Evolutionary conservation across 2,113 vertebrate species (phyloP), one percentile per base, ranked within the genome.

Genomic region (Boulengeromyrus knoepffleri): DNA sequence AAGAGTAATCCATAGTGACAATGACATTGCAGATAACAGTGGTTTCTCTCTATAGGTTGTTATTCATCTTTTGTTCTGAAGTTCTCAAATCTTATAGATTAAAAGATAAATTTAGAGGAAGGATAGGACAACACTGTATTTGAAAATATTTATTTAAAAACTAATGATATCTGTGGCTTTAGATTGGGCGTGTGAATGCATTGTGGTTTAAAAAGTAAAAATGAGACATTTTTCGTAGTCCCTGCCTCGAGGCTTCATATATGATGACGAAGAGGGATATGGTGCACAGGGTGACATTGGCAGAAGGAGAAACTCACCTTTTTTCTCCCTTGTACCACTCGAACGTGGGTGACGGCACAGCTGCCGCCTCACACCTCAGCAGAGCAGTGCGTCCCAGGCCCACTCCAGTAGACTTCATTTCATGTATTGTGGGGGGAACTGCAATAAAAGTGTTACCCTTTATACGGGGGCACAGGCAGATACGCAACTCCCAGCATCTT

Each of bases 271-370:
- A 31, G 27, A 31, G 62, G 24, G 5, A 49, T 27, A 5, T 4
- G 2, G 19, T n/a, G 36, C 24, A 13, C 46, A 45, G 36, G 7
- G 17, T 53, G 50, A 53, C 49, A 5, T 6, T 36, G 46, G n/a
- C 27, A 50, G 46, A 27, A 47, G 42, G 8, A n/a, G 10, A 7
- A 36, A 47, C 97, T 97, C 97, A 99, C 99, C 97, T 98, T 95
- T 97, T 99, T 91, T 99, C 99, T 90, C 98, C 98, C 96, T 94
- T 99, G 96, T 96, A 99, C 99, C 99, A 99, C 95, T 99, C 98
- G 66, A 99, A 99, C 58, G 93, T 87, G 0, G 99, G 98, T 91
- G 96, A 92, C 50, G 99, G 99, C 88, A 99, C 97, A 89, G 98
- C 98, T 83, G 98, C 97, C 87, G 97, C 97, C 95, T 99, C 99